Evolutionary conservation across 2,888 invertebrate genomes (phyloP).

Genomic region (Panorpa germanica): DNA sequence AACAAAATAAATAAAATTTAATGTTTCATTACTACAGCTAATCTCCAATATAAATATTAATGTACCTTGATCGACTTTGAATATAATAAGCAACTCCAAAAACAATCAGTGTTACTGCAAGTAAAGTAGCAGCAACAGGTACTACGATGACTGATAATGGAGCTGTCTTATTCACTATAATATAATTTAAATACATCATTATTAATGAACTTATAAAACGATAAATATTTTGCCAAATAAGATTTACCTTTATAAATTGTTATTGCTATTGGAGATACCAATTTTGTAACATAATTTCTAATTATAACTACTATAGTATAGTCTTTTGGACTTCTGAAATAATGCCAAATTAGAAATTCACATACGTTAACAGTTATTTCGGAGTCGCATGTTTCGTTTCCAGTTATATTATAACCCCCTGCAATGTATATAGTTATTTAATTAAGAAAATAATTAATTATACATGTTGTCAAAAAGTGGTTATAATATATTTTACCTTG

Average conservation of each 20-base stretch:
- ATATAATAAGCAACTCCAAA: constrained; percentile 77
- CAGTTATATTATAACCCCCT: constrained; percentile 53
- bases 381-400: constrained; percentile 50
- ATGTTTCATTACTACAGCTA: constrained; percentile 1
- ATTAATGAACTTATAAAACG: constrained; percentile 7
- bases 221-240: constrained; percentile 8
- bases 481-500: constrained; percentile 29
- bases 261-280: constrained; percentile 49
- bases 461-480: no score
- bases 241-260: constrained; percentile 66
- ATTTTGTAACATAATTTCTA: constrained; percentile 53
- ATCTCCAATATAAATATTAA: background rate
- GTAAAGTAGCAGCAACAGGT: constrained; percentile 62
- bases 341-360: constrained; percentile 43
- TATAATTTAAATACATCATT: constrained; percentile 3
- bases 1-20: constrained; percentile 2
- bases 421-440: constrained; percentile 2
- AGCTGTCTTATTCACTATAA: background rate
- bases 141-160: constrained; percentile 79
- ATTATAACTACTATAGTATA: constrained; percentile 65
- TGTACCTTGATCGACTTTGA: constrained; percentile 49
- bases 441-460: no score
- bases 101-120: constrained; percentile 65
- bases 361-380: constrained; percentile 28
- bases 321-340: constrained; percentile 45